phyloP scores from a whole-genome alignment of 2,797 vertebrate species.

The Microcaecilia unicolor region DNA sequence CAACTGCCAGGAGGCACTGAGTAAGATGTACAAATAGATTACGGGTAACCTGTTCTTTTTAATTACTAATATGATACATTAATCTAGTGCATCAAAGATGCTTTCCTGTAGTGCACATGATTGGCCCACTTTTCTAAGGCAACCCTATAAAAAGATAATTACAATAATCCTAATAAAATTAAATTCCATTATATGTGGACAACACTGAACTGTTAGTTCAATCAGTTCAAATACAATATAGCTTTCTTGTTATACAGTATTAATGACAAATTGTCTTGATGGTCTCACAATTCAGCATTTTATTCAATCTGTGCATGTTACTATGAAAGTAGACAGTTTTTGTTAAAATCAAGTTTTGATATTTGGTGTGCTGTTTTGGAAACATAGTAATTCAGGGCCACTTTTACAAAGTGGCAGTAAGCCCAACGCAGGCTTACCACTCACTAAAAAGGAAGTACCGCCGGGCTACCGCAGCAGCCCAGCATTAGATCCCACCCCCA shows the following conservation, averaged over 20 bases:
- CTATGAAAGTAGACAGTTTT: too few relatives aligned
- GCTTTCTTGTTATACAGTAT: neutral
- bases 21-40: constrained; percentile 46
- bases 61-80: constrained; percentile 47
- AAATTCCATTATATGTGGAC: constrained; percentile 19
- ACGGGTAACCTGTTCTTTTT: constrained; percentile 38
- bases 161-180: constrained; percentile 18
- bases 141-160: constrained; percentile 15
- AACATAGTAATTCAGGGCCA: too few relatives aligned
- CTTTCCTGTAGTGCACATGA: constrained; percentile 9
- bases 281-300: too few relatives aligned
- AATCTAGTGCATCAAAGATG: constrained; percentile 30
- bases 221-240: neutral
- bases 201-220: neutral
- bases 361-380: too few relatives aligned
- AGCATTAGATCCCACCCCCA: too few relatives aligned
- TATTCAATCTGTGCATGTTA: too few relatives aligned
- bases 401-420: too few relatives aligned
- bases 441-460: too few relatives aligned
- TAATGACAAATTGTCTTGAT: too few relatives aligned
- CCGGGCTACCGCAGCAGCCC: too few relatives aligned
- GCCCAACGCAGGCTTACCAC: too few relatives aligned
- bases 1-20: constrained; percentile 50
- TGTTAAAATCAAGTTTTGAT: too few relatives aligned
- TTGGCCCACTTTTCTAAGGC: constrained; percentile 22